Evolutionary conservation across 2,888 invertebrate species (phyloP).

Genomic region (Neria commutata): DNA sequence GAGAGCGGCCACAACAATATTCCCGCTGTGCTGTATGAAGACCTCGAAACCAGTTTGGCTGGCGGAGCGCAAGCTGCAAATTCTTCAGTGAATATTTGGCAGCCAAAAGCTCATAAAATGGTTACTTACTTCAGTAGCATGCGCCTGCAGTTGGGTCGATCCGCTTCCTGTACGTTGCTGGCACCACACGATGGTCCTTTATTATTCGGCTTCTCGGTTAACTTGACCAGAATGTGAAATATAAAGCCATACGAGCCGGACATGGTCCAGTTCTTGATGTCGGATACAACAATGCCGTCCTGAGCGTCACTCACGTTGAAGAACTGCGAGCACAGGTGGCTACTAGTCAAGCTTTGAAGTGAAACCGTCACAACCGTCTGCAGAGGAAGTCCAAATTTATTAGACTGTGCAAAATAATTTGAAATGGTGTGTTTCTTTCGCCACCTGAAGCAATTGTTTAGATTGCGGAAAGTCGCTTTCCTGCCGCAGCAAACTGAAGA

Average conservation of each 20-base stretch:
- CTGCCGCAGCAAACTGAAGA: conserved; percentile 60
- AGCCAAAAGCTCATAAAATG: background rate
- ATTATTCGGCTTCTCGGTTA: conserved; percentile 53
- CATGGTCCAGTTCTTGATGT: conserved; percentile 67
- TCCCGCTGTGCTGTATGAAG: conserved; percentile 66
- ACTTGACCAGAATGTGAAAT: conserved; percentile 66
- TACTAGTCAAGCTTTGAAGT: conserved; percentile 53
- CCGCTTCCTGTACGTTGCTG: conserved; percentile 27
- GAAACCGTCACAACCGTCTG: conserved; percentile 57
- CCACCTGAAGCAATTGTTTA: conserved; percentile 57
- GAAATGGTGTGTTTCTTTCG: background rate
- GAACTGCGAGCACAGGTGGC: conserved; percentile 63
- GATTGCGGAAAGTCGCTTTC: conserved; percentile 53
- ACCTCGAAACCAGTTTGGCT: conserved; percentile 67
- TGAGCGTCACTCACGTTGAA: conserved; percentile 63
- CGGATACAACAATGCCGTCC: conserved; percentile 66
- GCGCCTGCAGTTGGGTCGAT: conserved; percentile 55
- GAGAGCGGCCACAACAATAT: conserved; percentile 65
- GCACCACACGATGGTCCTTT: too few relatives aligned
- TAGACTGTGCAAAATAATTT: background rate
- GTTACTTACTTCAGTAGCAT: conserved; percentile 58
- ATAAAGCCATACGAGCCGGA: conserved; percentile 66
- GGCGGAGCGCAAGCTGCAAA: conserved; percentile 63
- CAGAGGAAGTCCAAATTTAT: conserved; percentile 5
- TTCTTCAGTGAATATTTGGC: background rate